These are phyloP conservation scores for Brachymystax lenok DNA, from an alignment of 2,797 vertebrate genomes.

Conservation along the genomic window DNA sequence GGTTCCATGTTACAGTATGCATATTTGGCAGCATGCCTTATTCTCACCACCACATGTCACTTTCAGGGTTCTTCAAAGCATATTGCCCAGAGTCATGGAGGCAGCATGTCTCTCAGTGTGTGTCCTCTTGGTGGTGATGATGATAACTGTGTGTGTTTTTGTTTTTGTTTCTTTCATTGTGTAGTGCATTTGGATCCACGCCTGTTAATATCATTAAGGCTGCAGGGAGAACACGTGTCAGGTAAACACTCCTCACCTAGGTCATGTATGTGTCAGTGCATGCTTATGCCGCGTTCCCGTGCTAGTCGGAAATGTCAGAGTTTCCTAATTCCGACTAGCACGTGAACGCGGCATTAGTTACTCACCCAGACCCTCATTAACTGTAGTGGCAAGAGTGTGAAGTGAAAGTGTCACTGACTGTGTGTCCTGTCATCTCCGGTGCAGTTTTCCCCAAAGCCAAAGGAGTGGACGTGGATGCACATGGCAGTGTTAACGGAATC, in stretches of 20 bases:
- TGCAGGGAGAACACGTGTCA: slow-evolving; percentile 69
- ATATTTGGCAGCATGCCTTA: slow-evolving; percentile 10
- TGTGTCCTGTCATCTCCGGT: slow-evolving; percentile 21
- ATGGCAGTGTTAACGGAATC: slow-evolving; percentile 77
- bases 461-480: slow-evolving; percentile 78
- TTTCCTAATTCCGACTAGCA: too few relatives aligned
- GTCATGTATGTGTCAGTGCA: neutral
- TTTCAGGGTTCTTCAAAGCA: neutral
- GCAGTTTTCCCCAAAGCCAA: slow-evolving; percentile 74
- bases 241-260: slow-evolving; percentile 45
- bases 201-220: slow-evolving; percentile 79
- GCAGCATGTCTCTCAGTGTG: slow-evolving; percentile 12
- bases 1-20: slow-evolving; percentile 12
- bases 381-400: neutral
- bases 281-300: too few relatives aligned
- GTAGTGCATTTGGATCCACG: slow-evolving; percentile 74
- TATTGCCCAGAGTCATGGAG: slow-evolving; percentile 4
- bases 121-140: slow-evolving; percentile 14
- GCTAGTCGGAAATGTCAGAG: too few relatives aligned
- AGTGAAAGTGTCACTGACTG: slow-evolving; percentile 4
- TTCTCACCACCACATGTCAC: slow-evolving; percentile 15
- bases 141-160: slow-evolving; percentile 15
- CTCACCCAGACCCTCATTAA: neutral
- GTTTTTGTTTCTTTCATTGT: slow-evolving; percentile 18
- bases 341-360: neutral